These are phyloP conservation scores for Alloplasta piceator DNA, from an alignment of 2,888 invertebrate genomes.

Conservation along the genomic window DNA sequence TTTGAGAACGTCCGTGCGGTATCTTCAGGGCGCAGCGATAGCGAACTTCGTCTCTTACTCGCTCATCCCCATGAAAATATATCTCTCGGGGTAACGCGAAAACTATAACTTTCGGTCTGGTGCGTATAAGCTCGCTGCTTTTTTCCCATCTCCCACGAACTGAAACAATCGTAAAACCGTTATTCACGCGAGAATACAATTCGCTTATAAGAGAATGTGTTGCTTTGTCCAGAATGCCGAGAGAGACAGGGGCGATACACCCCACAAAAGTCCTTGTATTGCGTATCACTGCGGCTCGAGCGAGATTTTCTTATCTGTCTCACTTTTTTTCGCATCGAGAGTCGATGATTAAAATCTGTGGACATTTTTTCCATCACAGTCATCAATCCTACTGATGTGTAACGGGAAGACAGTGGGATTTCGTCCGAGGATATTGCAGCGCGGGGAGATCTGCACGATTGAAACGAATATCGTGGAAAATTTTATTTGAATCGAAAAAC, in stretches of 20 bases:
- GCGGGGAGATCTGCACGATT: too few species aligned
- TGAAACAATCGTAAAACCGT: conserved; percentile 44
- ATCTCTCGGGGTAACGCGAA: too few species aligned
- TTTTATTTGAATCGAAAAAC: too few species aligned
- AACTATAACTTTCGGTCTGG: conserved; percentile 64
- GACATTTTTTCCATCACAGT: not conserved
- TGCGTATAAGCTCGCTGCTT: conserved; percentile 19
- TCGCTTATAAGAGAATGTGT: conserved; percentile 9
- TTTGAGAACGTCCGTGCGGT: too few species aligned
- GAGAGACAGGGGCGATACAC: too few species aligned
- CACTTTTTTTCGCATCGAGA: not conserved
- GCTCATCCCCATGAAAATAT: too few species aligned
- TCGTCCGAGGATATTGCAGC: too few species aligned
- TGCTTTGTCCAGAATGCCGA: too few species aligned
- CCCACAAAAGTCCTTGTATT: not conserved
- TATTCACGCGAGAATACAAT: conserved; percentile 22
- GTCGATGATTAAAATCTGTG: not conserved
- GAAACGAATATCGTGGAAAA: too few species aligned
- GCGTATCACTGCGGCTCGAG: not conserved
- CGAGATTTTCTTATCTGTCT: conserved; percentile 11
- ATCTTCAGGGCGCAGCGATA: too few species aligned
- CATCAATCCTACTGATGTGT: not conserved
- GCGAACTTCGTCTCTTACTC: too few species aligned
- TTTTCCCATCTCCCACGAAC: not conserved
- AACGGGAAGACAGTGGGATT: too few species aligned